These are phyloP conservation scores for Madoqua kirkii DNA, from an alignment of 2,113 vertebrate species.

Conservation along the genomic window DNA sequence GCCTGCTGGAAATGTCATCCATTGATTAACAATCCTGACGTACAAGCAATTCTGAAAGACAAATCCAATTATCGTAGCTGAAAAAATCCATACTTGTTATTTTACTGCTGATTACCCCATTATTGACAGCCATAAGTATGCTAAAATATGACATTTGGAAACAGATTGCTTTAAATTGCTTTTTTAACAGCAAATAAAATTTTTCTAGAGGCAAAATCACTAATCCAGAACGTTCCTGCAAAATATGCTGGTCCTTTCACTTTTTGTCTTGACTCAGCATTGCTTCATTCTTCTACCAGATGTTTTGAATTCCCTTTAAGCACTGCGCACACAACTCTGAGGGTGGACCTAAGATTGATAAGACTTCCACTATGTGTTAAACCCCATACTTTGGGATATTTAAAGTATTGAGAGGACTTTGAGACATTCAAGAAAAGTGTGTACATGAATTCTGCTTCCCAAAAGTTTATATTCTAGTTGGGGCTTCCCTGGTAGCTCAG, in stretches of 20 bases:
- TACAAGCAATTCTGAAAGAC: conserved; percentile 6
- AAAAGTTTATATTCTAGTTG: not conserved
- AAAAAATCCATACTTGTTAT: conserved; percentile 41
- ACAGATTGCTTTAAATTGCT: conserved; percentile 19
- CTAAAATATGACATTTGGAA: conserved; percentile 41
- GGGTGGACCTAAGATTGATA: not conserved
- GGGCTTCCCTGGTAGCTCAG: not conserved
- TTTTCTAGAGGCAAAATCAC: conserved; percentile 47
- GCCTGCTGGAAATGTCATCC: not conserved
- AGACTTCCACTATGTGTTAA: not conserved
- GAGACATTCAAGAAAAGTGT: not conserved
- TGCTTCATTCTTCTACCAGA: conserved; percentile 17
- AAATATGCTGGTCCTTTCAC: conserved; percentile 18
- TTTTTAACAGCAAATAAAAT: conserved; percentile 44
- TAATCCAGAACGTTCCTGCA: conserved; percentile 24
- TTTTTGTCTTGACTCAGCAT: conserved; percentile 37
- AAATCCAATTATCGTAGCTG: conserved; percentile 7
- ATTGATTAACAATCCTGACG: not conserved
- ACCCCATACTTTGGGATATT: not conserved
- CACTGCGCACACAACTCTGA: not conserved
- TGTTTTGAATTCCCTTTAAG: conserved; percentile 12
- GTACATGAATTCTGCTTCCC: not conserved
- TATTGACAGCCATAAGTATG: conserved; percentile 27
- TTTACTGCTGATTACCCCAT: conserved; percentile 18
- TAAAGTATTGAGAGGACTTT: not conserved